Conservation (phyloP, 2,113 vertebrate genomes). For the Mus pahari region DNA sequence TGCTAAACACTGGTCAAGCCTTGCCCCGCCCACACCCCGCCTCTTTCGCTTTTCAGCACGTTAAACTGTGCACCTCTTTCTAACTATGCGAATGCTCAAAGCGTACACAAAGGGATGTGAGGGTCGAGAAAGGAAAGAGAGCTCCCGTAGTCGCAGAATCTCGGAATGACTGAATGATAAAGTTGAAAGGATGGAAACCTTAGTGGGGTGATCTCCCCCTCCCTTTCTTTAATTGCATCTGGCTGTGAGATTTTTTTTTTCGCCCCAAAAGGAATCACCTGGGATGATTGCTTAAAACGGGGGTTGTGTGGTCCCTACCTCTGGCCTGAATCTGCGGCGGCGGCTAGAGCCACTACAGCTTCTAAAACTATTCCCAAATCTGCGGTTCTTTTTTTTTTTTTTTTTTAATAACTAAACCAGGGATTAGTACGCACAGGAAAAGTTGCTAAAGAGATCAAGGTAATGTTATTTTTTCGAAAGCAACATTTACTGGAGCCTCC, state of each 20-base stretch:
- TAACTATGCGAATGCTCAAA: constrained; percentile 1
- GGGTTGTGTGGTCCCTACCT: neutral
- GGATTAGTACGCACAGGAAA: neutral
- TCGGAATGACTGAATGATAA: neutral
- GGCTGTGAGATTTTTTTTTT: neutral
- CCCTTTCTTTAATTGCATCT: neutral
- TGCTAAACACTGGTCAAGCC: constrained; percentile 59
- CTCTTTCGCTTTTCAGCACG: constrained; percentile 34
- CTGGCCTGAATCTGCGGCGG: neutral
- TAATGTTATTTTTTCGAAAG: constrained; percentile 36
- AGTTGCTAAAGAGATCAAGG: constrained; percentile 28
- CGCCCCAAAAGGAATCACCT: neutral
- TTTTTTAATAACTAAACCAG: neutral
- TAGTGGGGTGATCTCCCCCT: no score
- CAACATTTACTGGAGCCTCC: constrained; percentile 18
- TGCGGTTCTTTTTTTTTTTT: neutral
- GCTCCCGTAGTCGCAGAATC: neutral
- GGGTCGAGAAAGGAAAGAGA: neutral
- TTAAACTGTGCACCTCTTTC: neutral
- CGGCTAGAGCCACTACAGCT: neutral
- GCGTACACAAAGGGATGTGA: constrained; percentile 55
- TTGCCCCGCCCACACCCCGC: constrained; percentile 63
- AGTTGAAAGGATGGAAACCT: neutral
- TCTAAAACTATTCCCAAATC: neutral
- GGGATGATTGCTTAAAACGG: constrained; percentile 20